A percentile compares a stretch with the other conserved stretches of the same genome.
These are phyloP conservation scores for Notocelia uddmanniana DNA, from an alignment of 2,888 invertebrate genomes.

Conservation along the genomic window DNA sequence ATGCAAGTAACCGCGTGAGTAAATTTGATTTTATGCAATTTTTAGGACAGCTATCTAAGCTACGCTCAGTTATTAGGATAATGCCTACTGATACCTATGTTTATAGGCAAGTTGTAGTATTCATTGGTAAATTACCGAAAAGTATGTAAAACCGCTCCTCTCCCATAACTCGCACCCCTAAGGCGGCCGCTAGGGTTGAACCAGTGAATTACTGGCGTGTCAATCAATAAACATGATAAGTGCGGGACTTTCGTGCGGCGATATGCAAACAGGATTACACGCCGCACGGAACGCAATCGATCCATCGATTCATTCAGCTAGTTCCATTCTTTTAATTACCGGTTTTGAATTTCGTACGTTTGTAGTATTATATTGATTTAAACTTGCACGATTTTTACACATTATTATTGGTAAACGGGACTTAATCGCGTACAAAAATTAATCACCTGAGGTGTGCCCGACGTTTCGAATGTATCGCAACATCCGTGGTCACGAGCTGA, in stretches of 20 bases:
- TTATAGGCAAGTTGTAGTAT: not conserved
- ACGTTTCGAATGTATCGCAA: too few relatives aligned
- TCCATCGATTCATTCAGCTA: constrained; percentile 45
- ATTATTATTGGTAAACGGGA: too few relatives aligned
- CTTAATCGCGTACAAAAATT: too few relatives aligned
- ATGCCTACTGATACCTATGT: not conserved
- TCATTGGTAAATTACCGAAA: not conserved
- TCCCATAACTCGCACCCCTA: constrained; percentile 50
- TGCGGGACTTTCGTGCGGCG: constrained; percentile 81
- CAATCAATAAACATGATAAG: constrained; percentile 86
- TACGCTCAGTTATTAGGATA: not conserved
- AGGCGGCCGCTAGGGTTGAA: constrained; percentile 65
- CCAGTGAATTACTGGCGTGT: constrained; percentile 83
- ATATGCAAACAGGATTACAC: constrained; percentile 83
- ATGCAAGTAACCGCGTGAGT: not conserved
- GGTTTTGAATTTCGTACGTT: constrained; percentile 14
- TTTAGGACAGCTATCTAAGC: too few relatives aligned
- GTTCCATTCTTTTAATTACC: constrained; percentile 30
- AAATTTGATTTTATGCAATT: not conserved
- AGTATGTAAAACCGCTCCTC: constrained; percentile 52
- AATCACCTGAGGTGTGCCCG: too few relatives aligned
- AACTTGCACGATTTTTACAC: too few relatives aligned
- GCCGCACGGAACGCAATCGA: constrained; percentile 67
- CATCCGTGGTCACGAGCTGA: too few relatives aligned
- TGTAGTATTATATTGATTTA: too few relatives aligned